Evolutionary conservation across 2,797 vertebrate species (phyloP), one percentile per base, ranked within the genome.

Genomic region (Poecilia velifera): DNA sequence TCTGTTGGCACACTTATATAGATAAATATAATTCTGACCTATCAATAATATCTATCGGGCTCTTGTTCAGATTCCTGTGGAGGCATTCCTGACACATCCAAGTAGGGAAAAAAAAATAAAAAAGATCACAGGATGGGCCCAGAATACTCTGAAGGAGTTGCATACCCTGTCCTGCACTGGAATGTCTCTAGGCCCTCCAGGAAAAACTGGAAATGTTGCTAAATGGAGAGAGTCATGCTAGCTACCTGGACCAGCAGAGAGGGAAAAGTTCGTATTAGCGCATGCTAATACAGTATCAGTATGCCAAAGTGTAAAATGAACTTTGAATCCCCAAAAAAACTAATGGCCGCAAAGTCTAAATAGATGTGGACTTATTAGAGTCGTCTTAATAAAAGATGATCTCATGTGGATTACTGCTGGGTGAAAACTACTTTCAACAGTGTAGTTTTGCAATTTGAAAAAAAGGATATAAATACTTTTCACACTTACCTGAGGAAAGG

Each of bases 401-500:
- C 25, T 12, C 68, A 3, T 16, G 25, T 41, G 10, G 25, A 36
- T 68, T 41, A 41, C 64, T 68, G 9, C 8, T 68, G 20, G 64
- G 20, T 22, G 41, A 64, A 64, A 8, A 28, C 68, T 71, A n/a
- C 25, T 71, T 71, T 5, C n/a, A 46, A 28, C 66, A 71, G 12
- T 28, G 14, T 3, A 46, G 68, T 18, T 14, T 28, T 46, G 1
- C 41, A 28, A 28, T 28, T 66, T 36, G 9, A 64, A 6, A 7
- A 10, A 18, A 12, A n/a, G 10, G 53, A 31, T 71, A 16, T 59
- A 43, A 36, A 82, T 78, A 83, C 57, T 76, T 81, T 77, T 22
- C 79, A 68, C 68, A 76, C 6, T 71, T 85, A 79, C 83, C 36
- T 76, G 51, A 87, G 36, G 68, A 87, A 80, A 88, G 92, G 92